Percentiles rank a stretch among this genome's conserved stretches.
These are phyloP conservation scores for Megathymus violae DNA, from an alignment of 1,140 invertebrate species.

Conservation along the genomic window DNA sequence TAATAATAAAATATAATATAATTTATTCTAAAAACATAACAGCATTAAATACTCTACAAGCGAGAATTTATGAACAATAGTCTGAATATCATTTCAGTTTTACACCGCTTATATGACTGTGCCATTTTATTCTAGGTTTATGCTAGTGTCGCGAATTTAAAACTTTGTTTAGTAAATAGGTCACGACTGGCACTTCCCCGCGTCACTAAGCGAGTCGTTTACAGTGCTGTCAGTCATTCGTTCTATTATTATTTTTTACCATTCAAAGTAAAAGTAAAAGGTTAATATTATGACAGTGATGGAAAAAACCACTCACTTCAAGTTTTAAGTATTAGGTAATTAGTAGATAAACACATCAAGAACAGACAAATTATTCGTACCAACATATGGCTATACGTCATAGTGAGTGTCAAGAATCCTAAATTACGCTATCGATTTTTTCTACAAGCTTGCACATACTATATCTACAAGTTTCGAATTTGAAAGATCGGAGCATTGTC, in stretches of 20 bases:
- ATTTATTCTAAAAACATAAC: not conserved
- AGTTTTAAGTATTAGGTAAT: no score
- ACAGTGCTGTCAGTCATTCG: slow-evolving; percentile 22
- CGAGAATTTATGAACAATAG: not conserved
- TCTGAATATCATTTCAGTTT: not conserved
- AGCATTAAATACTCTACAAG: no score
- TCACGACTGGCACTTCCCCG: slow-evolving; percentile 26
- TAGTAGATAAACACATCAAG: no score
- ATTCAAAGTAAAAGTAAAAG: slow-evolving; percentile 1
- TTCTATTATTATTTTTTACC: slow-evolving; percentile 14
- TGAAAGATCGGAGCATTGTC: no score
- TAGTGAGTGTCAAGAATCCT: no score
- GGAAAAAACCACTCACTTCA: no score
- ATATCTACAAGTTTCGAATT: no score
- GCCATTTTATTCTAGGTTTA: slow-evolving; percentile 15
- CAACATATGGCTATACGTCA: no score
- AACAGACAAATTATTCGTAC: no score
- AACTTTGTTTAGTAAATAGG: slow-evolving; percentile 30
- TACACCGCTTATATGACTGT: slow-evolving; percentile 5
- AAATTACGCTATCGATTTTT: no score
- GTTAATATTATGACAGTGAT: not conserved
- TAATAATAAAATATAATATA: no score
- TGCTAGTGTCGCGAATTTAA: slow-evolving; percentile 16
- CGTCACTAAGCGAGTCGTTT: slow-evolving; percentile 15
- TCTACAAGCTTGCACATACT: no score